Percentiles rank a stretch among this genome's conserved stretches.
phyloP scores from a whole-genome alignment of 2,888 invertebrate genomes.

The Entomobrya multifasciata region DNA sequence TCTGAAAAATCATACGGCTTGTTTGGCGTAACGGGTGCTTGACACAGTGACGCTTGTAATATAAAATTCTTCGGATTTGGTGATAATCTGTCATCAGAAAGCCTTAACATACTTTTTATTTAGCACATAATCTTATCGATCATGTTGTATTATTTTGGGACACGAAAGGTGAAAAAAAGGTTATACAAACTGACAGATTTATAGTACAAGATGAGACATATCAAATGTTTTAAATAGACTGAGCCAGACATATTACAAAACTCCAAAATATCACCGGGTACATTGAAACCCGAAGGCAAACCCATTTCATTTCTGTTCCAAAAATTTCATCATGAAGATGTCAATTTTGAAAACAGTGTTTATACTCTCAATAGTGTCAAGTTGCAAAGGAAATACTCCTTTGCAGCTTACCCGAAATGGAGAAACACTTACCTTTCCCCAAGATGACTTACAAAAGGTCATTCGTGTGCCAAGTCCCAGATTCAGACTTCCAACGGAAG shows the following conservation, averaged over 20 bases:
- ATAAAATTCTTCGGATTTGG: background rate
- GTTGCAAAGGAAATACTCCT: conserved; percentile 33
- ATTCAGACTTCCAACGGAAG: conserved; percentile 70
- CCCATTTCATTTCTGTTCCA: background rate
- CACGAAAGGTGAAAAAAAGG: conserved; percentile 57
- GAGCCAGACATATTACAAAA: too few species aligned
- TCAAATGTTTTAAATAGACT: too few species aligned
- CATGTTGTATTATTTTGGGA: background rate
- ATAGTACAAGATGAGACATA: background rate
- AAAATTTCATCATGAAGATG: conserved; percentile 9
- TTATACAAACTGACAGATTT: conserved; percentile 33
- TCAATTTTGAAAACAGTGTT: background rate
- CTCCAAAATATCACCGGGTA: too few species aligned
- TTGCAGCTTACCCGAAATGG: conserved; percentile 57
- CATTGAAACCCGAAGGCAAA: background rate
- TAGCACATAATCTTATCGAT: background rate
- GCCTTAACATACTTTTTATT: background rate
- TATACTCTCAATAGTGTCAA: background rate
- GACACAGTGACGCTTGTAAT: too few species aligned
- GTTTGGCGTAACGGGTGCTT: too few species aligned
- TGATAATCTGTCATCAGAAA: background rate
- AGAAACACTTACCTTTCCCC: conserved; percentile 2
- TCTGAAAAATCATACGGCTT: too few species aligned
- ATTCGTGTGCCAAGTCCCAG: conserved; percentile 73
- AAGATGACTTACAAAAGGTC: conserved; percentile 49